These are phyloP conservation scores for Acanthacorydalis orientalis DNA, from an alignment of 2,888 invertebrate species.

Conservation along the genomic window DNA sequence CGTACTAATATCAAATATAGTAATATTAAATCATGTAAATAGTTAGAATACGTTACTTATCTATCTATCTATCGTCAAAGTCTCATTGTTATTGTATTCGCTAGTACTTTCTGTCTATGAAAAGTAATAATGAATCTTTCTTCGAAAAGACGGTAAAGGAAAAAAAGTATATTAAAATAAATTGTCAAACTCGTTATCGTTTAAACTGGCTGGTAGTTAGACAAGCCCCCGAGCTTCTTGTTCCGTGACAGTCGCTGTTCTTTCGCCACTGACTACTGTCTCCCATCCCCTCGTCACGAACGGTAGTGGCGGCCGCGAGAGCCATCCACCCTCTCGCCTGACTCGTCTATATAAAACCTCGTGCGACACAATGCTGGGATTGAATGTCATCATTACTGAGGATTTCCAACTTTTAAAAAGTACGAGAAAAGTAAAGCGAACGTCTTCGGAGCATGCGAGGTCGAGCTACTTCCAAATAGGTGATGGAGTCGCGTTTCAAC, in stretches of 20 bases:
- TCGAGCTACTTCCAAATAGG: too few species aligned
- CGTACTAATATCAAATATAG: too few species aligned
- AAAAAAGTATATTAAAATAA: conserved; percentile 1
- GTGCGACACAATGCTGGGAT: conserved; percentile 8
- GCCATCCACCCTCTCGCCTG: background rate
- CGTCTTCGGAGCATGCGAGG: too few species aligned
- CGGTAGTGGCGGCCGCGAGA: background rate
- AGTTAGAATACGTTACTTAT: too few species aligned
- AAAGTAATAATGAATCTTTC: background rate
- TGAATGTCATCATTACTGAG: conserved; percentile 10
- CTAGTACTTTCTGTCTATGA: background rate
- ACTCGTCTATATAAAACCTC: background rate
- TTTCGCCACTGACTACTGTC: too few species aligned
- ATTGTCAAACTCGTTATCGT: background rate
- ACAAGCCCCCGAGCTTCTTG: background rate
- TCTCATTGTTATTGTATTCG: too few species aligned
- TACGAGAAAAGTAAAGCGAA: background rate
- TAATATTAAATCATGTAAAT: too few species aligned
- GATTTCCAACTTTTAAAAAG: conserved; percentile 4
- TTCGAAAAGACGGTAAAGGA: background rate
- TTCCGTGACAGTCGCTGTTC: too few species aligned
- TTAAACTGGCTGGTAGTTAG: background rate
- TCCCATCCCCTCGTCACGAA: too few species aligned
- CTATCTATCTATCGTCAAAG: too few species aligned
- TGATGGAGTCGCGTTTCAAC: too few species aligned